Evolutionary conservation across 2,797 vertebrate species (phyloP), one percentile per base, ranked within the genome.

Genomic region (Meriones psammophilus): DNA sequence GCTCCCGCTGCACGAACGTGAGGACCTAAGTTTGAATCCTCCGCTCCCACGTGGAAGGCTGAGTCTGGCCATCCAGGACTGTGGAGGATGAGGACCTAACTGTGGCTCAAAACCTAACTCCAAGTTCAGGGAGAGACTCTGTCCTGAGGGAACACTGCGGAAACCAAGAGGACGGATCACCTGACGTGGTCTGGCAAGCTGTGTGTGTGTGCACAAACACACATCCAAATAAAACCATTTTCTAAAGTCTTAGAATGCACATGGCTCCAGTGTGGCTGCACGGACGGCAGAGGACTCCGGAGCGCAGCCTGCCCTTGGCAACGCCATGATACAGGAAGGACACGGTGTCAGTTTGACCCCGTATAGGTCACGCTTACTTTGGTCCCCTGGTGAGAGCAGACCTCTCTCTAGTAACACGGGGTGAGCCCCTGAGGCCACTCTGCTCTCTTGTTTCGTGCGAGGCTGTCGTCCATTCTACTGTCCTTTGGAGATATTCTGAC

Each of bases 211-310:
- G n/a, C 54, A 58, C 4, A 4, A 54, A 30, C 24, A 28, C 26
- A 80, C 33, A 17, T 18, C 56, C 5, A 58, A 58, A 58, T 58
- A 58, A 58, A 58, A 17, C 56, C 56, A 64, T 42, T 84, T 84
- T 84, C 15, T 84, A 17, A 89, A 89, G 84, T 95, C 56, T 92
- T 90, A 58, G 54, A 22, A 74, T 77, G 36, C 13, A 26, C 39
- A 46, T 42, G 54, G 10, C 26, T 62, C 28, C 20, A 71, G 42
- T 84, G 30, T 78, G 74, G 20, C 56, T n/a, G 81, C 9, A 60
- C 7, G 39, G n/a, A 54, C 39, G 12, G 13, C 56, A 42, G 36
- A 56, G 0, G 24, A 81, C 39, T 54, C 46, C 68, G 4, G 6
- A 74, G 33, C 30, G 0, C 26, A 46, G 66, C 12, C 42, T n/a